phyloP scores from a whole-genome alignment of 2,797 vertebrate species.

The Cyclura pinguis region DNA sequence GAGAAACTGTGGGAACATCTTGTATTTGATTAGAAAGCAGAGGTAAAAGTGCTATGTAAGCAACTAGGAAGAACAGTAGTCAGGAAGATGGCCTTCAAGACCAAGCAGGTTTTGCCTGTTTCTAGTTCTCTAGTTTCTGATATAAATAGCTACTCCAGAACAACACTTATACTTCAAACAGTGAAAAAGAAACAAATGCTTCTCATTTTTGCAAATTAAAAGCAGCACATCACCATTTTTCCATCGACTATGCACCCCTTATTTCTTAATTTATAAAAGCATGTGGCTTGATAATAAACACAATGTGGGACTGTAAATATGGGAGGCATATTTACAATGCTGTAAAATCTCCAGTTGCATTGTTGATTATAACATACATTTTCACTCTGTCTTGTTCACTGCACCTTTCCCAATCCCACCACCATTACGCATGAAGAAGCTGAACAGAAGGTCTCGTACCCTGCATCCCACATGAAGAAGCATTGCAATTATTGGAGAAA shows the following conservation, averaged over 20 bases:
- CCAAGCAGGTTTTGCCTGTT: not conserved
- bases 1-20: not conserved
- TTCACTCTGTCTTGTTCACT: not conserved
- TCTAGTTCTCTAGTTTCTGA: conserved; percentile 20
- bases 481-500: not conserved
- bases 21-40: conserved; percentile 22
- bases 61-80: conserved; percentile 48
- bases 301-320: not conserved
- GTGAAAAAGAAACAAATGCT: not conserved
- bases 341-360: not conserved
- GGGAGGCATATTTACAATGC: not conserved
- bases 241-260: not conserved
- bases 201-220: not conserved
- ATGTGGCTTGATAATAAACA: not conserved
- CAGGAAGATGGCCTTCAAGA: conserved; percentile 12
- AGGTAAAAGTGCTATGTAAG: not conserved
- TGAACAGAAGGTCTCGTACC: conserved; percentile 10
- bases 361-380: not conserved
- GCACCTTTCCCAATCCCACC: fast-evolving
- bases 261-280: not conserved
- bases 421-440: not conserved
- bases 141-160: not conserved
- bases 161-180: conserved; percentile 20
- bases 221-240: not conserved
- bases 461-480: conserved; percentile 5